phyloP scores from a whole-genome alignment of 2,797 vertebrate species.

The Syncerus caffer region DNA sequence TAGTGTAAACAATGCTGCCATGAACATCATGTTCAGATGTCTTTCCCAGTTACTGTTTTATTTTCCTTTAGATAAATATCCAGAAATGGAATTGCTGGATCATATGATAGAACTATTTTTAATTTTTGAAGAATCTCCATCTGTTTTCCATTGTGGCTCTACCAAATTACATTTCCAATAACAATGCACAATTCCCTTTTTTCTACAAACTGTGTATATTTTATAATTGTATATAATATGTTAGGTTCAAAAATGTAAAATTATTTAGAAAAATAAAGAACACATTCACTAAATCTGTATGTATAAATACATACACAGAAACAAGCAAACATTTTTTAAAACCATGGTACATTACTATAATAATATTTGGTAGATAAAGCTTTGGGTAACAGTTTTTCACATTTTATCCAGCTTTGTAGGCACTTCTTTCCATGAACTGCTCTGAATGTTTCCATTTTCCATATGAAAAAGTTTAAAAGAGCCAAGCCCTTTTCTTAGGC shows the following conservation, averaged over 20 bases:
- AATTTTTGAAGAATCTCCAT: not conserved
- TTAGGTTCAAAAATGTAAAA: not conserved
- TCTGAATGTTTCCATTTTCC: not conserved
- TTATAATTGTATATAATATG: not conserved
- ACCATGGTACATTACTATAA: not conserved
- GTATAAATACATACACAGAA: not conserved
- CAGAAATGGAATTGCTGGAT: not conserved
- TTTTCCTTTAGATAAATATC: not conserved
- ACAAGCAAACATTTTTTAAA: not conserved
- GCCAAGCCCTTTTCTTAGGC: not conserved
- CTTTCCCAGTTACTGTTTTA: not conserved
- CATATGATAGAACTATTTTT: not conserved
- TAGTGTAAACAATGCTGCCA: not conserved
- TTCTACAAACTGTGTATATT: not conserved
- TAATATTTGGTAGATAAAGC: not conserved
- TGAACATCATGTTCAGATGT: not conserved
- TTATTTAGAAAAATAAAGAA: conserved; percentile 12
- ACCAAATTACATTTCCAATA: not conserved
- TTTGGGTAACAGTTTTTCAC: not conserved
- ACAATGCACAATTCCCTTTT: not conserved
- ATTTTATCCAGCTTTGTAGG: not conserved
- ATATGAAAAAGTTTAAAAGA: not conserved
- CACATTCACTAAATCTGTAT: not conserved
- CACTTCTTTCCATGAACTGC: not conserved
- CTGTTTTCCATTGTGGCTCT: not conserved